Conservation (phyloP, 2,797 vertebrate genomes). For the Gobionotothen gibberifrons region DNA sequence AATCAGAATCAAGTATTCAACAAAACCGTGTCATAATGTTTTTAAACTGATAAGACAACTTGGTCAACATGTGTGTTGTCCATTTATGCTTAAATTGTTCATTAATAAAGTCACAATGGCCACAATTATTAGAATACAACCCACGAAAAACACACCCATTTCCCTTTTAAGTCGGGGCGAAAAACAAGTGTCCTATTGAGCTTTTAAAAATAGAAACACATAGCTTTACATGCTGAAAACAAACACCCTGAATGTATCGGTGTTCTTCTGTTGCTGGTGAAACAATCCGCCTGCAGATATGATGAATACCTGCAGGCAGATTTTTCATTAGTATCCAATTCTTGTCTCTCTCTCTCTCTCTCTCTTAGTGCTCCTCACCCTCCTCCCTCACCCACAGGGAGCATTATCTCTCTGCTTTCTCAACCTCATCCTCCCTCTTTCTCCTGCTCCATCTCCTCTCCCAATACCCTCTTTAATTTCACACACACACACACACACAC, state of each 20-base stretch:
- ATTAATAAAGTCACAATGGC: background rate
- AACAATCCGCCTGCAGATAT: conserved; percentile 31
- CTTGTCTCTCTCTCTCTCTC: conserved; percentile 15
- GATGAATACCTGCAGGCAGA: conserved; percentile 55
- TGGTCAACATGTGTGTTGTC: too few species aligned
- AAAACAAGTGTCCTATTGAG: background rate
- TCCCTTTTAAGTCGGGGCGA: background rate
- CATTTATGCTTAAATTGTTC: too few species aligned
- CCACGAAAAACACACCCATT: background rate
- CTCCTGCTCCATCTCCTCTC: conserved; percentile 38
- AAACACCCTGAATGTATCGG: background rate
- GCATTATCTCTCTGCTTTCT: conserved; percentile 60
- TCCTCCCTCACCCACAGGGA: conserved; percentile 17
- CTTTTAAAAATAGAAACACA: conserved; percentile 12
- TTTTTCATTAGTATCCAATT: conserved; percentile 59
- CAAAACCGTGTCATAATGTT: too few species aligned
- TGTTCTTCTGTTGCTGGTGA: conserved; percentile 9
- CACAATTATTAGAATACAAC: background rate
- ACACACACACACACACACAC: conserved; percentile 17
- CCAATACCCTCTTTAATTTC: conserved; percentile 54
- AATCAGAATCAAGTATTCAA: too few species aligned
- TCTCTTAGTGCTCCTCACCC: background rate
- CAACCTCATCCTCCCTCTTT: conserved; percentile 49
- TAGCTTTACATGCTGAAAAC: conserved; percentile 16
- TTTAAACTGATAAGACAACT: too few species aligned